Base-by-base conservation (phyloP, 2,113 vertebrate species). In the Rhabdomys dilectus region DNA sequence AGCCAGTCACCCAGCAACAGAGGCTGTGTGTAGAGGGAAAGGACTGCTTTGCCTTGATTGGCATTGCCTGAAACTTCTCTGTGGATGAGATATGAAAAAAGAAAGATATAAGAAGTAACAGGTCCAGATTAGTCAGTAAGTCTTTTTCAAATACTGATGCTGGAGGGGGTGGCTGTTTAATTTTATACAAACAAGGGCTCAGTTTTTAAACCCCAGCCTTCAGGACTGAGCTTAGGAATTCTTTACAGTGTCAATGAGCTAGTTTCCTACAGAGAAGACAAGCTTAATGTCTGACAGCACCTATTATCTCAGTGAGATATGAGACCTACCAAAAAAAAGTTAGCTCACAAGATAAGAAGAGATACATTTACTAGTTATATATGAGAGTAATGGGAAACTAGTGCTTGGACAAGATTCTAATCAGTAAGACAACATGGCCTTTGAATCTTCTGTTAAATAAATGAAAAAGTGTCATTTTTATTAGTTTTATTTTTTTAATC, bases 401-500 rank as follows among this genome's bases (percentile, higher is more conserved):
- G 29, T 66, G 78, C 91, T 84, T 82, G 92, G 34, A 85, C 56
- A 53, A 48, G 70, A 92, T 45, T 94, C 76, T 94, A 56, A 94
- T 68, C 8, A 85, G 91, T 68, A 66, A 68, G 87, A 84, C 11
- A 72, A 24, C 24, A n/a, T 5, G 75, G 72, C 45, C 72, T 95
- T 53, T 82, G 66, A 76, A 85, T 81, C 72, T 24, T 86, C 42
- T 77, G 88, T 80, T 70, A 62, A 96, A 87, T 76, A 68, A 80
- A 80, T 39, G 42, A 80, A 76, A 73, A 87, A 68, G 36, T 77
- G 70, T 48, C 87, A 75, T 86, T 76, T 91, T 70, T 56, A 90
- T 68, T 34, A 24, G 36, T 88, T 97, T 97, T 98, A 95, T 97
- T 91, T 93, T 95, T 96, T 75, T 75, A 39, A 91, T 81, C 34